Base-by-base conservation (phyloP, 1,140 invertebrate species). In the Chlorops oryzae region DNA sequence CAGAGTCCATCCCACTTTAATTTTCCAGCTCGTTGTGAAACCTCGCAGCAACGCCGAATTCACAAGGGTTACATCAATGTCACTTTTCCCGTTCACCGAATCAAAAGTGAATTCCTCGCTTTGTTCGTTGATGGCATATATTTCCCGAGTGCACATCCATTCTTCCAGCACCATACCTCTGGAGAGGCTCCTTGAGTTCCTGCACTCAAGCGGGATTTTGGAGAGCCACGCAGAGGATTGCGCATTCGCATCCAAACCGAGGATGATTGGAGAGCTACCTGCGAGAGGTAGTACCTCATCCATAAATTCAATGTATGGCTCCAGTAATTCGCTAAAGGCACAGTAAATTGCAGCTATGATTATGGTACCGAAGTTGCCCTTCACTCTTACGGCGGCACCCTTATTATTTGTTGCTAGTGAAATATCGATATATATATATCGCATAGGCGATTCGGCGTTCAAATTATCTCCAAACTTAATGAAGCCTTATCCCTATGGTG, bases 331-430 rank as follows among this genome's bases (percentile, higher is more conserved):
- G 27, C 35, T 22, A n/a, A n/a, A n/a, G n/a, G n/a, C n/a, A n/a
- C n/a, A n/a, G n/a, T n/a, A n/a, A n/a, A 22, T 40, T 25, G 47
- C 41, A 40, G 18, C 20, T 20, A 50, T 25, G 27, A 50, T 23
- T 38, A 50, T 50, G 18, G 47, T 21, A 40, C 39, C 47, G 18
- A 20, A 50, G 34, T 40, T 50, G 41, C 37, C 38, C 22, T 34
- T 52, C 23, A 52, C 50, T 38, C 46, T 55, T 17, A 55, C 39
- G 47, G 13, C 50, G 44, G 48, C 23, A 9, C 39, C 40, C 20
- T 27, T 37, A 1, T 53, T 23, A 2, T 44, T 52, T 22, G 20
- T 42, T 7, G 48, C 44, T n/a, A n/a, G n/a, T n/a, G n/a, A n/a
- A 12, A 32, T 7, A 4, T 27, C 39, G 44, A 38, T 42, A n/a